Evolutionary conservation across 2,888 invertebrate genomes (phyloP).

Genomic region (Diadromus collaris): DNA sequence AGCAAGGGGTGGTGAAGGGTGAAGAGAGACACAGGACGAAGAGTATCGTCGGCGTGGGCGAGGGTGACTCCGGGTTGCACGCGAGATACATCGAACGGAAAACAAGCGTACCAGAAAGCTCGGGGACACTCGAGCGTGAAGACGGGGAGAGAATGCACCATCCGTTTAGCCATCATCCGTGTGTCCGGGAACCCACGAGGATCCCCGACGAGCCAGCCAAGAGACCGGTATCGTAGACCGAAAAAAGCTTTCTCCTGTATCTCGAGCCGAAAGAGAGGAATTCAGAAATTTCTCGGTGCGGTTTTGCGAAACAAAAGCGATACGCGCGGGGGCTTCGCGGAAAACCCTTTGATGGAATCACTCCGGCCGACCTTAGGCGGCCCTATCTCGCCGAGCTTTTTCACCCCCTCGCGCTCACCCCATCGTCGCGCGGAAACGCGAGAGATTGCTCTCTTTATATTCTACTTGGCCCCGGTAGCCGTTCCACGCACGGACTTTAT

Average conservation of each 20-base stretch:
- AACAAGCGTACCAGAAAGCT: slow-evolving; percentile 48
- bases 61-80: slow-evolving; percentile 27
- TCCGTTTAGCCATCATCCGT: slow-evolving; percentile 44
- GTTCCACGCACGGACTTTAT: slow-evolving; percentile 35
- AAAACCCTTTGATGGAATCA: slow-evolving; percentile 60
- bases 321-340: slow-evolving; percentile 19
- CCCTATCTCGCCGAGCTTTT: slow-evolving; percentile 55
- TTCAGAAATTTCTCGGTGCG: slow-evolving; percentile 45
- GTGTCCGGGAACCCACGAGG: slow-evolving; percentile 57
- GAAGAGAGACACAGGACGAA: slow-evolving; percentile 39
- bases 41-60: slow-evolving; percentile 39
- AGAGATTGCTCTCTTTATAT: slow-evolving; percentile 60
- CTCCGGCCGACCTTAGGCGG: slow-evolving; percentile 45
- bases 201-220: slow-evolving; percentile 56
- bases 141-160: slow-evolving; percentile 37
- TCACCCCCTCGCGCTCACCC: slow-evolving; percentile 16
- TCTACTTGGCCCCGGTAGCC: slow-evolving; percentile 53
- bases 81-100: slow-evolving; percentile 50
- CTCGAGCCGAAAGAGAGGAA: slow-evolving; percentile 44
- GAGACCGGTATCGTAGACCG: slow-evolving; percentile 55
- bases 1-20: slow-evolving; percentile 21
- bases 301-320: slow-evolving; percentile 44
- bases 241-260: slow-evolving; percentile 43
- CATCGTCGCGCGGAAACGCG: slow-evolving; percentile 44
- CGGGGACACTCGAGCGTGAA: slow-evolving; percentile 57